Percentiles rank a stretch among this genome's conserved stretches.
Evolutionary conservation across 2,888 invertebrate species (phyloP).

Genomic region (Cerastis rubricosa): DNA sequence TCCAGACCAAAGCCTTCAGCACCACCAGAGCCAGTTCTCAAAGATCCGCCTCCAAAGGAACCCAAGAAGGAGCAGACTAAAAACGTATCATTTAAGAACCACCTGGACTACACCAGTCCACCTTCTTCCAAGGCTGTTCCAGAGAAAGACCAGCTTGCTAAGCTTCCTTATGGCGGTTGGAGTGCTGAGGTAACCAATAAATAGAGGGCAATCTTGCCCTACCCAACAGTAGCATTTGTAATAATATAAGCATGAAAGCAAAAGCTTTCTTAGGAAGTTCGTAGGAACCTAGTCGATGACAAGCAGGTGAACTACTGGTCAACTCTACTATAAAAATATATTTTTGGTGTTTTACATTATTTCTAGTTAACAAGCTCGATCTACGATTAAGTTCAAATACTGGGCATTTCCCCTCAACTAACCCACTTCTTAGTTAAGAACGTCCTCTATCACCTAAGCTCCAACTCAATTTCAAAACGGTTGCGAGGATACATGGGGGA

Average conservation of each 20-base stretch:
- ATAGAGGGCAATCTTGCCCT: not conserved
- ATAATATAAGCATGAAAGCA: not conserved
- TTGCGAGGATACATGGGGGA: not conserved
- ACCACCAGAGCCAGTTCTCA: constrained; percentile 81
- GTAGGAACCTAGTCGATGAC: too few relatives aligned
- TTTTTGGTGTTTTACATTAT: not conserved
- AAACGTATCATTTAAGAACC: constrained; percentile 89
- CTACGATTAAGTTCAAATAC: not conserved
- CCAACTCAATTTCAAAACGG: not conserved
- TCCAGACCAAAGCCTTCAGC: constrained; percentile 82
- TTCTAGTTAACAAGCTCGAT: not conserved
- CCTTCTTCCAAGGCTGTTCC: constrained; percentile 86
- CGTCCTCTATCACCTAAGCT: not conserved
- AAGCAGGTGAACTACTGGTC: not conserved
- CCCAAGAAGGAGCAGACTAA: constrained; percentile 88
- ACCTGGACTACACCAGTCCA: constrained; percentile 87
- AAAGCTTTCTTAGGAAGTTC: not conserved
- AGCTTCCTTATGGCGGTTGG: constrained; percentile 89
- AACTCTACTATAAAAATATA: not conserved
- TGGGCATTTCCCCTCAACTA: not conserved
- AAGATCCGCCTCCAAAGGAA: constrained; percentile 81
- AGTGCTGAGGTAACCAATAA: constrained; percentile 78
- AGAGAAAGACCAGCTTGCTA: constrained; percentile 88
- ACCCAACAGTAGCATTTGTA: not conserved
- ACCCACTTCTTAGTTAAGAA: not conserved